Conservation (phyloP, 2,888 invertebrate genomes). For the Carpatolechia fugitivella region DNA sequence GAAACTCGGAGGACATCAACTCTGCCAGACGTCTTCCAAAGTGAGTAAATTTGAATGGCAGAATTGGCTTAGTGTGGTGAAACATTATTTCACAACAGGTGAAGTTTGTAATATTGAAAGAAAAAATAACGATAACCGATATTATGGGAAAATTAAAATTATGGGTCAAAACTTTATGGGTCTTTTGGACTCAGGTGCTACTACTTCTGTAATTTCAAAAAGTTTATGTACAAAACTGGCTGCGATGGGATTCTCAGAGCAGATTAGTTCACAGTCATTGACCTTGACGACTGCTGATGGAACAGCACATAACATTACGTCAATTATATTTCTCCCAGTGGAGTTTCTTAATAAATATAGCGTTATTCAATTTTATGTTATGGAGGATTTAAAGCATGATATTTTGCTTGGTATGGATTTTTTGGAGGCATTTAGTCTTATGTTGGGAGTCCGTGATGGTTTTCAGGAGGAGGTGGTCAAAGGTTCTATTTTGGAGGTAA, state of each 20-base stretch:
- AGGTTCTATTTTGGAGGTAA: background rate
- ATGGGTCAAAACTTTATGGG: background rate
- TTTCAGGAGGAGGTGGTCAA: background rate
- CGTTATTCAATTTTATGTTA: background rate
- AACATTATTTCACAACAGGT: background rate
- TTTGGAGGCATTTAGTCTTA: conserved; percentile 1
- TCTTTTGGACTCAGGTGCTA: conserved; percentile 10
- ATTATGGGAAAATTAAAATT: background rate
- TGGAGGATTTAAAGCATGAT: conserved; percentile 4
- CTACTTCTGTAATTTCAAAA: background rate
- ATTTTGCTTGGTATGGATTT: conserved; percentile 10
- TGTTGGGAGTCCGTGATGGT: background rate
- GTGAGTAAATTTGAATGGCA: conserved; percentile 17
- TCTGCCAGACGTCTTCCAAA: conserved; percentile 13
- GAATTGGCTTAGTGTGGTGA: conserved; percentile 17
- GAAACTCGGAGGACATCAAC: background rate
- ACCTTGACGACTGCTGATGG: conserved; percentile 9
- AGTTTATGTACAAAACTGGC: background rate
- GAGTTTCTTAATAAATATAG: background rate
- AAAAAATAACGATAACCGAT: background rate
- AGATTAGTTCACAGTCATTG: background rate
- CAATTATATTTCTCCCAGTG: background rate
- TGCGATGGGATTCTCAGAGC: conserved; percentile 8
- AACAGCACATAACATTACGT: background rate
- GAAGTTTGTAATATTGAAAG: background rate